Evolutionary conservation across 2,113 vertebrate genomes (phyloP).

Genomic region (Nestor notabilis): DNA sequence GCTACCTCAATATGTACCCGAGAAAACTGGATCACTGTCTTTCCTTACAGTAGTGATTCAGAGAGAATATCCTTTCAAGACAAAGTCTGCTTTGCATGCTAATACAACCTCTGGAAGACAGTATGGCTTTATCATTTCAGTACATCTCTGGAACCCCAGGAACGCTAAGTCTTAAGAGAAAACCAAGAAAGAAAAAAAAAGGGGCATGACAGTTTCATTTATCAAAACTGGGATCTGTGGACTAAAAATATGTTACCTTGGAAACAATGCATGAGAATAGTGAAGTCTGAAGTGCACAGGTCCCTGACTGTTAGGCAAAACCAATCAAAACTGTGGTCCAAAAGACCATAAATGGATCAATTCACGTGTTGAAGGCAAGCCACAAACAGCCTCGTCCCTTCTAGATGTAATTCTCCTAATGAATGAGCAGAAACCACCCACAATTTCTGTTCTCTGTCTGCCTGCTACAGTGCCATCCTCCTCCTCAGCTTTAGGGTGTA

Average conservation of each 20-base stretch:
- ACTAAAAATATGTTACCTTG: neutral
- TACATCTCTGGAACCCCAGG: neutral
- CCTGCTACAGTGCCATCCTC: neutral
- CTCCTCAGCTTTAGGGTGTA: neutral
- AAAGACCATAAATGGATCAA: neutral
- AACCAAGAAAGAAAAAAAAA: neutral
- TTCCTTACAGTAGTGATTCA: neutral
- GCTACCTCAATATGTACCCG: neutral
- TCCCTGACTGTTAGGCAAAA: neutral
- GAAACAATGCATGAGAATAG: neutral
- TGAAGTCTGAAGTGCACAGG: neutral
- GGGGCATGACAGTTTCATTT: accelerated
- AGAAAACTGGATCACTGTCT: neutral
- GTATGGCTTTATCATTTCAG: neutral
- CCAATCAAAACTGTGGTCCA: neutral
- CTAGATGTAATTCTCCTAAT: neutral
- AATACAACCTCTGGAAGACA: neutral
- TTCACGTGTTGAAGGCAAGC: neutral
- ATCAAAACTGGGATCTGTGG: neutral
- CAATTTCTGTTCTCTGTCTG: neutral
- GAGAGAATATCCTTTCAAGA: neutral
- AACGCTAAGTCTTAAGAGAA: neutral
- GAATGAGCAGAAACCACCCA: neutral
- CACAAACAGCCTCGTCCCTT: neutral
- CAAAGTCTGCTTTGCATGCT: neutral